Evolutionary conservation across 1,140 invertebrate genomes (phyloP).

Genomic region (Aphis gossypii): DNA sequence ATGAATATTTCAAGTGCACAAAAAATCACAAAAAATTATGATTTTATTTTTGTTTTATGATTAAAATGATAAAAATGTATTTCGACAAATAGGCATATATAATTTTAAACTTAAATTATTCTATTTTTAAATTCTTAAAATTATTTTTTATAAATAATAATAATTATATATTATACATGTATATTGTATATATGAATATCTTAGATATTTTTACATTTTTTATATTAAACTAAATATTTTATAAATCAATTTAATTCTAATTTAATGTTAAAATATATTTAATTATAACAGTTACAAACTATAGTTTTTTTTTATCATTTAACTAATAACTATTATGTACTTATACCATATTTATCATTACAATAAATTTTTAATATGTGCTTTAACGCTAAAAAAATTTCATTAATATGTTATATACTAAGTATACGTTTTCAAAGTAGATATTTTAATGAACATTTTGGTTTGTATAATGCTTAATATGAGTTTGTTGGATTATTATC

Average conservation of each 20-base stretch:
- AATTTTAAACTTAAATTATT: not conserved
- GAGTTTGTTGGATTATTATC: no score
- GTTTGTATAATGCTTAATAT: no score
- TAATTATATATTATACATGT: not conserved
- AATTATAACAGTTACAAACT: not conserved
- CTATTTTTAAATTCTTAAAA: not conserved
- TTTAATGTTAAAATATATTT: not conserved
- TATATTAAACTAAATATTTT: not conserved
- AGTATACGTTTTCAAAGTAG: no score
- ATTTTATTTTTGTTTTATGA: not conserved
- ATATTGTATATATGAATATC: not conserved
- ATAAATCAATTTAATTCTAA: not conserved
- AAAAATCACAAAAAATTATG: not conserved
- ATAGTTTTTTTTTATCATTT: not conserved
- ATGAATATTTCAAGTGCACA: not conserved
- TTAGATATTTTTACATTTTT: not conserved
- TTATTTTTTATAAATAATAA: not conserved
- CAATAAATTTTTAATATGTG: not conserved
- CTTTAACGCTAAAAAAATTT: not conserved
- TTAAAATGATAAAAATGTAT: not conserved
- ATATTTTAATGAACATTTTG: no score
- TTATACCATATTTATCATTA: not conserved
- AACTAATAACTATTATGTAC: no score
- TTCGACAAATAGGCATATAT: not conserved
- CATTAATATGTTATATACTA: no score